Evolutionary conservation across 2,797 vertebrate species (phyloP), one percentile per base, ranked within the genome.

Genomic region (Notoglanidium macrostoma): DNA sequence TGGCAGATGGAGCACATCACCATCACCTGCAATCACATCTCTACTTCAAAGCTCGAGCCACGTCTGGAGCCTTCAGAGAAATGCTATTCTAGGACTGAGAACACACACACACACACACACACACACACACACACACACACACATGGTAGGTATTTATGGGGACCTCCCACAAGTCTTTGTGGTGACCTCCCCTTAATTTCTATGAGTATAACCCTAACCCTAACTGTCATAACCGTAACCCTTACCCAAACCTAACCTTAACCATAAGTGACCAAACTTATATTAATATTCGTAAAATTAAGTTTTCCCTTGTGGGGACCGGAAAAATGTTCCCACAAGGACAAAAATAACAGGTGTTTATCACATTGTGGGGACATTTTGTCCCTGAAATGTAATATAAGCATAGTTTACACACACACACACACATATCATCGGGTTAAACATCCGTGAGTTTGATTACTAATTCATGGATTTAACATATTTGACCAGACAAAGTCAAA

Each of bases 11-110:
- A 92, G 92, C 79, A 87, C 87, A 91, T 87, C 90, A 88, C 89
- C 91, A 89, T 87, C 91, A 90, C 83, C 86, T 67, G 61, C 59
- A 51, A 11, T 51, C 61, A 83, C 15, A 21, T 51, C 61, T 0
- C 15, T 9, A 2, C 87, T 76, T 91, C 88, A 89, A 89, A 91
- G 94, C 93, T 95, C 94, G 95, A 94, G 74, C n/a, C n/a, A 19
- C n/a, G 2, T 55, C 74, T 29, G 1, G 26, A 77, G 5, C 29
- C 46, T 76, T 51, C 72, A 32, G 46, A 19, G 49, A 77, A 77
- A 19, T 7, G 73, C 73, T 29, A 1, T 51, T 14, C 72, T 51
- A 51, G 72, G 46, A 54, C 11, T 3, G 12, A 77, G 49, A 51
- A n/a, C 12, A 46, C n/a, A 32, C 63, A 68, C 29, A 68, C 67